Evolutionary conservation across 1,140 invertebrate genomes (phyloP), one percentile per base, ranked within the genome.

Genomic region (Gryllus bimaculatus): DNA sequence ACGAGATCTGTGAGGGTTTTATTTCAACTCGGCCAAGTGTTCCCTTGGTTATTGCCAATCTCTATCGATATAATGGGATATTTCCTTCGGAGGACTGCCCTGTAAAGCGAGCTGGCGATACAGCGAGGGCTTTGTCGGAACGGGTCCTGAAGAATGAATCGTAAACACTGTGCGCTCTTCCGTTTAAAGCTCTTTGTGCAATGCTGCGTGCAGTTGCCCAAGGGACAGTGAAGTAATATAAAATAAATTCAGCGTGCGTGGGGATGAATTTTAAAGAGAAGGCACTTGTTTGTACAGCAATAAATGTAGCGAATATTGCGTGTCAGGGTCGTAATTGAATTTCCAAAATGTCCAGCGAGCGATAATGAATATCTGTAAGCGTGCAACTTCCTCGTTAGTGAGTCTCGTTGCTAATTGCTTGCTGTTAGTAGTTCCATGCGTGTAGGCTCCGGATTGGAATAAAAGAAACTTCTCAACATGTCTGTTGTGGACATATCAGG

Each of bases 61-160:
- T 66, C 54, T 66, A 66, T 66, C 54, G 54, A 66, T 66, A 66
- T 66, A 66, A 66, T 66, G 54, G 54, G 54, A 66, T 66, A 66
- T 66, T 66, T 66, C 54, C 18, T 66, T 18, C 54, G 54, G 18
- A 66, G 18, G 54, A 66, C 54, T 66, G 10, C 10, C 10, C 54
- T 66, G 54, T 18, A 66, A 66, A 66, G 54, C 54, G 10, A 66
- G 54, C 26, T 39, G 26, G 26, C 26, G 18, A 66, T 66, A 10
- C 54, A 18, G 10, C 54, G 54, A 10, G 10, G 10, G 10, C 54
- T 66, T 66, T 18, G 18, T 18, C 18, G 10, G 54, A 66, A 66
- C 54, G 54, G 10, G 18, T 66, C 54, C 18, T 66, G 54, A 66
- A 66, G 18, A 66, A 10, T 7, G 54, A 66, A 66, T 66, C 54